These are phyloP conservation scores for Fundulus diaphanus DNA, from an alignment of 2,797 vertebrate genomes.

Conservation along the genomic window DNA sequence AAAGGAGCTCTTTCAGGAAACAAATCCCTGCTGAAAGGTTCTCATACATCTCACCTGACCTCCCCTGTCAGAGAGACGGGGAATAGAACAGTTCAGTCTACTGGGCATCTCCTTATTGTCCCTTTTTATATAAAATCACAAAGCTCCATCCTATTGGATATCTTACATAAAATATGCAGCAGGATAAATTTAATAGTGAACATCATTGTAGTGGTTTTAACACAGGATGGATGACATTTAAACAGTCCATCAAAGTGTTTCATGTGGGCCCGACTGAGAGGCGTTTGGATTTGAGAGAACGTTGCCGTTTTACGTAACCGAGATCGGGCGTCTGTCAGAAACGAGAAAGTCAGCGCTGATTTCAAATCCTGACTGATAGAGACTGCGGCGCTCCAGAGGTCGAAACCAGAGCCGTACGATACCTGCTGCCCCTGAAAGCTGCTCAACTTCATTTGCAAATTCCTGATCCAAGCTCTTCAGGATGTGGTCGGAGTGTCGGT, in stretches of 20 bases:
- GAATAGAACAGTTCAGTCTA: not conserved
- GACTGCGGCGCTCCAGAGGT: conserved; percentile 40
- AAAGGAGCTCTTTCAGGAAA: not conserved
- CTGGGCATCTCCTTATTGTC: not conserved
- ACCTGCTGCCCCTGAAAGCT: conserved; percentile 67
- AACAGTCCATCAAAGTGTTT: conserved; percentile 11
- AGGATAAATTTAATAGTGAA: not conserved
- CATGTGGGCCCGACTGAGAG: not conserved
- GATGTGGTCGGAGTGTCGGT: conserved; percentile 37
- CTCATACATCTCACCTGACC: not conserved
- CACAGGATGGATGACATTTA: not conserved
- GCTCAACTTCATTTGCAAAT: conserved; percentile 68
- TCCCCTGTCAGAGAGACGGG: not conserved
- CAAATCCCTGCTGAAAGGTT: not conserved
- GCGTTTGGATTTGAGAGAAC: not conserved
- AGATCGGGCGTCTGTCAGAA: not conserved
- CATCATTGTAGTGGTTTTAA: not conserved
- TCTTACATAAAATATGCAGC: not conserved
- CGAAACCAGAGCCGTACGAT: conserved; percentile 40
- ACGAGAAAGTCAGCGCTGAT: not conserved
- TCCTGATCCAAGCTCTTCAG: conserved; percentile 57
- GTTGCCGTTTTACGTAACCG: conserved; percentile 3
- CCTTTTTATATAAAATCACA: not conserved
- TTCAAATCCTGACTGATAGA: not conserved
- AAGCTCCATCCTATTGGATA: not conserved